Evolutionary conservation across 2,113 vertebrate genomes (phyloP).

Genomic region (Oreotrochilus melanogaster): DNA sequence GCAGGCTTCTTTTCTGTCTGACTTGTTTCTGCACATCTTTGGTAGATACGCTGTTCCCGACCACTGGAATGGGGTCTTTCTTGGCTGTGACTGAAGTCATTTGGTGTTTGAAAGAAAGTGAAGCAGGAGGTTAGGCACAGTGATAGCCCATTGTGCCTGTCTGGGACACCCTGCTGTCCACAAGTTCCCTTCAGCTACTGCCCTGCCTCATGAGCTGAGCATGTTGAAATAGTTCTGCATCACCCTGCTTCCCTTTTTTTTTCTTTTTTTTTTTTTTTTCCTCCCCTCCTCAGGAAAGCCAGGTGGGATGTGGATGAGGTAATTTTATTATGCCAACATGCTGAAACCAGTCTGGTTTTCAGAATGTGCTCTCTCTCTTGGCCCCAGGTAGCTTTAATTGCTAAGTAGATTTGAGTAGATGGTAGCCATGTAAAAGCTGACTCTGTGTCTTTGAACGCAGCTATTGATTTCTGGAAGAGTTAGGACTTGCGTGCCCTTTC

Average conservation of each 20-base stretch:
- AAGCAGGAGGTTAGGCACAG: accelerated
- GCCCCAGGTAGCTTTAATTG: not conserved
- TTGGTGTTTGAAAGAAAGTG: not conserved
- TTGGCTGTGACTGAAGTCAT: not conserved
- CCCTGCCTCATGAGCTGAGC: not conserved
- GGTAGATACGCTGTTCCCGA: not conserved
- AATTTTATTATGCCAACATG: not conserved
- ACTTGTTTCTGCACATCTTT: accelerated
- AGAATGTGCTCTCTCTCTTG: not conserved
- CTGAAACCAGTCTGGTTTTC: not conserved
- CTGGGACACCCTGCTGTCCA: not conserved
- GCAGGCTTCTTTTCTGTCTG: not conserved
- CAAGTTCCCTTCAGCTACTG: not conserved
- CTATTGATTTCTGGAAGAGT: not conserved
- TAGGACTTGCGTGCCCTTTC: not conserved
- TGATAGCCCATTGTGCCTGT: not conserved
- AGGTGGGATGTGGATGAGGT: not conserved
- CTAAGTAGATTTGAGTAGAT: not conserved
- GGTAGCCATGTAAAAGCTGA: not conserved
- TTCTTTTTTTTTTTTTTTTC: not conserved
- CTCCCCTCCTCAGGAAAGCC: not conserved
- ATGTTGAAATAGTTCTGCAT: not conserved
- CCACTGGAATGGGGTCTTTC: not conserved
- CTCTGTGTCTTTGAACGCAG: not conserved
- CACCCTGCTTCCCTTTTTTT: not conserved